Conservation (phyloP, 1,140 invertebrate species). For the Portunus trituberculatus region DNA sequence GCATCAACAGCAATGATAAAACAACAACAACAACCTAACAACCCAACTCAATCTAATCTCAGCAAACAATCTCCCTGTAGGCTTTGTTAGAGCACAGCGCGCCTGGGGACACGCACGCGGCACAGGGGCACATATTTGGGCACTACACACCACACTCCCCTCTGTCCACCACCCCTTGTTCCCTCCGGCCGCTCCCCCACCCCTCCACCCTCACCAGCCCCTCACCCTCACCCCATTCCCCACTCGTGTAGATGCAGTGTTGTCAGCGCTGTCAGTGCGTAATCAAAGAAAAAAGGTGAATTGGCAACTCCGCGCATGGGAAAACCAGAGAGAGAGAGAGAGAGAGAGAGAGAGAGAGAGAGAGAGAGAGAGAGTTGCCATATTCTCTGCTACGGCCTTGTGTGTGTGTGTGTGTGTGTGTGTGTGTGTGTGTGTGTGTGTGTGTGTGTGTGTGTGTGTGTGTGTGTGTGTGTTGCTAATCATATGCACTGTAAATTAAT, state of each 20-base stretch:
- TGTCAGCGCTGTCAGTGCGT: background rate
- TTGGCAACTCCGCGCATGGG: background rate
- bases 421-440: background rate
- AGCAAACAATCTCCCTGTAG: no score
- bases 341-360: conserved; percentile 18
- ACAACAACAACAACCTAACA: no score
- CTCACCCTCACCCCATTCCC: background rate
- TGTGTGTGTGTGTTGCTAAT: background rate
- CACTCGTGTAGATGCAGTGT: background rate
- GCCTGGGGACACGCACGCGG: background rate
- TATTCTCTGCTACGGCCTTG: background rate
- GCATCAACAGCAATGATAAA: no score
- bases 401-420: background rate
- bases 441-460: background rate
- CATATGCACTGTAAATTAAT: background rate
- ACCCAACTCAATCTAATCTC: no score
- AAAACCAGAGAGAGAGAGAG: conserved; percentile 21
- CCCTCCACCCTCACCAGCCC: background rate
- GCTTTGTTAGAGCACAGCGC: no score
- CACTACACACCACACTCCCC: no score
- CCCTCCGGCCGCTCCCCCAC: no score
- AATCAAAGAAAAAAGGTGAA: background rate
- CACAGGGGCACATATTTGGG: background rate
- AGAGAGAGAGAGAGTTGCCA: background rate
- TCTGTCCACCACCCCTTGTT: no score